Base-by-base conservation (phyloP, 2,888 invertebrate genomes). In the Hirtodrosophila cameraria region DNA sequence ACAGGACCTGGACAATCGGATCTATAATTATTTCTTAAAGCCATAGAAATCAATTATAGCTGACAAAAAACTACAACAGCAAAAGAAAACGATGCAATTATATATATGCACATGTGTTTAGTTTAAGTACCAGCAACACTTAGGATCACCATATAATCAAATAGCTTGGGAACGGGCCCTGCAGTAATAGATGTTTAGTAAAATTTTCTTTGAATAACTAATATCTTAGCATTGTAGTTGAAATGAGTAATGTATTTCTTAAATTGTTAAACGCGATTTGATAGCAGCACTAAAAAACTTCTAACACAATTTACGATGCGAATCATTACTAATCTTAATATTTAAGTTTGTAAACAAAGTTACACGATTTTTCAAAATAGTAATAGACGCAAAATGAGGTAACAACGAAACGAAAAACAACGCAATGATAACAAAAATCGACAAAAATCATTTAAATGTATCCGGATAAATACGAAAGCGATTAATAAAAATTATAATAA, bases 1-100 rank as follows among this genome's bases (percentile, higher is more conserved):
- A 74, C 92, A 93, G 93, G 93, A 91, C 93, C 93, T 87, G 93
- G 92, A 88, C 92, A 93, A 90, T 92, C 93, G 86, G 93, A 93
- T 91, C 92, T 93, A 91, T 93, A 92, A 92, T 90, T 90, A 88
- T 90, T 90, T 90, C 90, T 90, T 77, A 82, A 68, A 70, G 78
- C 87, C 89, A 90, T 90, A 90, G 90, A 90, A 90, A 90, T 90
- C 75, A 87, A 89, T 90, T 90, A 88, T 90, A 90, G 90, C 70
- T 54, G 55, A 46, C 69, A 50, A 52, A 23, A 41, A 36, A 68
- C 41, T 58, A 58, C 41, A 60, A 46, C 52, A 58, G n/a, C n/a
- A n/a, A 60, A 55, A 33, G 8, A 45, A 28, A 35, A 60, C 36
- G 52, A 75, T 61, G 60, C 49, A 68, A 49, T 55, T 67, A 41